Evolutionary conservation across 2,113 vertebrate genomes (phyloP), one percentile per base, ranked within the genome.

Genomic region (Periophthalmus modestus): DNA sequence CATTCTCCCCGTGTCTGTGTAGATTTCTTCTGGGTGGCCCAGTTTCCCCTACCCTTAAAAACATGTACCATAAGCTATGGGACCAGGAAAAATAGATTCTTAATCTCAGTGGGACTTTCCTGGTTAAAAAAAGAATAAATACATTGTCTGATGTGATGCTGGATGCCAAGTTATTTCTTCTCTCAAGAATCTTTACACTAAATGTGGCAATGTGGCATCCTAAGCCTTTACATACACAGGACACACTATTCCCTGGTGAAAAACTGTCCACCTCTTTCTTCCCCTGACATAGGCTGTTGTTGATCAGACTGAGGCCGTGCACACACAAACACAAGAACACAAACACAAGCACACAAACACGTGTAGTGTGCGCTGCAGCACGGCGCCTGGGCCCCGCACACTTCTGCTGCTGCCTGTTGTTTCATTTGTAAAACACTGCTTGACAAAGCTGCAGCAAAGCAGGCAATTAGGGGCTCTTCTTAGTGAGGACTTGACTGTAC

Each of bases 391-490:
- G 52, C 52, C 52, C 19, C 16, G 52, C 52, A 55, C 52, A 55
- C 52, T 19, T 54, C 52, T 55, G 52, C 52, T 55, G 57, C 57
- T 28, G 71, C 82, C 75, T 81, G 83, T 82, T 88, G 87, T 93
- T 94, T 92, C 87, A 93, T 93, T 93, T 92, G 90, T 92, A 91
- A 93, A 93, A 93, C 90, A 84, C 80, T 33, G 88, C 75, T 87
- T 71, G 36, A 73, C 87, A 88, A 87, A 82, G 82, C 86, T 69
- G 82, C 73, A 93, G 90, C 87, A 87, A 90, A 88, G 84, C 84
- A 91, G 90, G 92, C 92, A 94, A 94, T 94, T 94, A 94, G 91
- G 82, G 91, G 77, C 73, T 86, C 83, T 88, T 90, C 92, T 90
- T 90, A 83, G 88, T 85, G 85, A 93, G 89, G 85, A 92, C 90